Evolutionary conservation across 2,797 vertebrate species (phyloP).

Genomic region (Tangara arthus): DNA sequence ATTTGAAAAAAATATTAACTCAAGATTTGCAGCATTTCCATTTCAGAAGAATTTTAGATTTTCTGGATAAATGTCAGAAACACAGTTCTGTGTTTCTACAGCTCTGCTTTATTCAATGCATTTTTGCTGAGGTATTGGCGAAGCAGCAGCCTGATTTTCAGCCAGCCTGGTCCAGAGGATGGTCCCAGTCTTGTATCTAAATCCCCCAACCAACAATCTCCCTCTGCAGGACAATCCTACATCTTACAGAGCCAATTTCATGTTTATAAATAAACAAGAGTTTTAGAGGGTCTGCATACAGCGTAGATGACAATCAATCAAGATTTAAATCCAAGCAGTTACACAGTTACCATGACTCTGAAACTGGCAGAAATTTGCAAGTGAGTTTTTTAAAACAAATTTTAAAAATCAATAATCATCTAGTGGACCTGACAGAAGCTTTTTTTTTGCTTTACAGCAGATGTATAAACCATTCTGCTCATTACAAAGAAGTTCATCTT

Average conservation of each 20-base stretch:
- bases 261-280: neutral
- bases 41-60: neutral
- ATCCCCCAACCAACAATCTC: neutral
- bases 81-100: neutral
- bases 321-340: neutral
- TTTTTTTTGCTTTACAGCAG: neutral
- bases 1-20: neutral
- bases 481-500: neutral
- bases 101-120: neutral
- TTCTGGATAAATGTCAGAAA: neutral
- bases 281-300: neutral
- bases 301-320: neutral
- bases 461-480: neutral
- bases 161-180: neutral
- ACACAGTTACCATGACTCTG: neutral
- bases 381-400: neutral
- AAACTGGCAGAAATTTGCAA: neutral
- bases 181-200: neutral
- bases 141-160: neutral
- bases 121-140: neutral
- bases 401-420: neutral
- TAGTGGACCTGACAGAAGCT: neutral
- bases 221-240: neutral
- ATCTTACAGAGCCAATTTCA: neutral
- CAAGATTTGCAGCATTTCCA: neutral